Conservation (phyloP, 1,140 invertebrate genomes). For the Adoxophyes honmai region DNA sequence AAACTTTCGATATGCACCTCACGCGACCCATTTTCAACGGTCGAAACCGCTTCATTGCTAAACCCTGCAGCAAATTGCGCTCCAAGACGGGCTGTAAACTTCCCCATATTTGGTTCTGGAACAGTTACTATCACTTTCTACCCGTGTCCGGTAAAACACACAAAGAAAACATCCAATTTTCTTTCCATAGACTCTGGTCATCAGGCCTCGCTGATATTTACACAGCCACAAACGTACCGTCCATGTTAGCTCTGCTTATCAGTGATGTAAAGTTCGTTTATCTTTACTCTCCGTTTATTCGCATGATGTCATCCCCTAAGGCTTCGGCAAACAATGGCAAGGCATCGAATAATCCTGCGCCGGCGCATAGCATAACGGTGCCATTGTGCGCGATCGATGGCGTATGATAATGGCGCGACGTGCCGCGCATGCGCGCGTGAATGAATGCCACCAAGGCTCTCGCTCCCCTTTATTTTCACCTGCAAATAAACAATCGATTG, state of each 20-base stretch:
- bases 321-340: constrained; percentile 10
- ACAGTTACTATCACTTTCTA: background rate
- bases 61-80: too few species aligned
- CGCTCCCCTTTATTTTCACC: constrained; percentile 13
- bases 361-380: constrained; percentile 20
- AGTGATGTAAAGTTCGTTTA: background rate
- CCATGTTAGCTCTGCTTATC: constrained; percentile 1
- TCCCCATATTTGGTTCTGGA: background rate
- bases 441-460: constrained; percentile 24
- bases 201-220: background rate
- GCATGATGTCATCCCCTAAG: constrained; percentile 11
- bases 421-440: constrained; percentile 31
- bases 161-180: background rate
- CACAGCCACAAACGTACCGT: background rate
- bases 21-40: too few species aligned
- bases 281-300: background rate
- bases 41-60: too few species aligned
- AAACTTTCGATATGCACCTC: too few species aligned
- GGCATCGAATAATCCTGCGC: background rate
- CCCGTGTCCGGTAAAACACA: background rate
- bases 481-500: constrained; percentile 8
- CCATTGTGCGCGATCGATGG: constrained; percentile 16
- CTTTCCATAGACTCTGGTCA: background rate
- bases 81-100: too few species aligned
- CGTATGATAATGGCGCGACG: constrained; percentile 21